Conservation (phyloP, 2,888 invertebrate species). For the Reticulitermes lucifugus region DNA sequence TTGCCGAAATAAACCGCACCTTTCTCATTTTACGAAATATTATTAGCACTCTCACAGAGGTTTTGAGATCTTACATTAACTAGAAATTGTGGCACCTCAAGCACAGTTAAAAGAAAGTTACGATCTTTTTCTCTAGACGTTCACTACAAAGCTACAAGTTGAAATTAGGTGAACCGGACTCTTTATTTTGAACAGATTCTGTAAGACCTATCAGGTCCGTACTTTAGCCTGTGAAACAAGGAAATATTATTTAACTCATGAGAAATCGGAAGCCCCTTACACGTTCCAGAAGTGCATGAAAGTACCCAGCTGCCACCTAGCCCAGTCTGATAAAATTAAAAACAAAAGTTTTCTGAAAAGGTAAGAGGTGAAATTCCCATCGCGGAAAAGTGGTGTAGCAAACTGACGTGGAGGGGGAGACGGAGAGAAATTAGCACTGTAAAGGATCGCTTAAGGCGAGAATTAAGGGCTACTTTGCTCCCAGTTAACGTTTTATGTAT, state of each 20-base stretch:
- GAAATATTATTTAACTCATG: not conserved
- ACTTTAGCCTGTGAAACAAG: too few relatives aligned
- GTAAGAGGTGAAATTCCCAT: constrained; percentile 36
- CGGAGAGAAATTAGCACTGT: constrained; percentile 56
- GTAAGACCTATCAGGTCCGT: too few relatives aligned
- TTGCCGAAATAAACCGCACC: too few relatives aligned
- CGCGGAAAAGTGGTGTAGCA: not conserved
- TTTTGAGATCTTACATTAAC: too few relatives aligned
- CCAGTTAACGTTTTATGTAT: constrained; percentile 44
- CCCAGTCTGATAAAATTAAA: constrained; percentile 2
- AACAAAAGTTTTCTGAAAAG: not conserved
- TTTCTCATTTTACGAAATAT: too few relatives aligned
- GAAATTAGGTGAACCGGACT: too few relatives aligned
- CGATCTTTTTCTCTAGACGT: too few relatives aligned
- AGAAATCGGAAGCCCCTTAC: not conserved
- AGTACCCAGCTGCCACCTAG: not conserved
- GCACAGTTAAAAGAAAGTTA: too few relatives aligned
- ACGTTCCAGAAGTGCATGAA: not conserved
- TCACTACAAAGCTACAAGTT: too few relatives aligned
- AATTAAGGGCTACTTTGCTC: constrained; percentile 53
- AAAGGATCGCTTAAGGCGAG: constrained; percentile 56
- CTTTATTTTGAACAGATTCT: too few relatives aligned
- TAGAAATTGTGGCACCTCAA: too few relatives aligned
- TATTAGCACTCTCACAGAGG: too few relatives aligned
- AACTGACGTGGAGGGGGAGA: constrained; percentile 46